phyloP scores from a whole-genome alignment of 2,113 vertebrate genomes.

The Nicator chloris region DNA sequence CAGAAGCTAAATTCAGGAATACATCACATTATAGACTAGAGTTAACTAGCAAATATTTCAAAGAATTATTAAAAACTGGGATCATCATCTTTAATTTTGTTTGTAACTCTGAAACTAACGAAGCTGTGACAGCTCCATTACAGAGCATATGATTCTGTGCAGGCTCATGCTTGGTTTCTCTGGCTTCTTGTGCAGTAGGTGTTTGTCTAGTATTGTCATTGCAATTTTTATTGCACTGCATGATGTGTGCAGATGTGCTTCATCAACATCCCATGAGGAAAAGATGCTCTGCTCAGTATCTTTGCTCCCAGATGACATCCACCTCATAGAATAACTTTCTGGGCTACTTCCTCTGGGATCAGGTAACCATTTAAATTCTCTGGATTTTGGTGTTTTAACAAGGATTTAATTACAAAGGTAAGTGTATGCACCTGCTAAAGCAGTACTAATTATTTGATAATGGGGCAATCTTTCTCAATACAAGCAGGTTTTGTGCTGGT shows the following conservation, averaged over 20 bases:
- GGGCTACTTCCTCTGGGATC: conserved; percentile 86
- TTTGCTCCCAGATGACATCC: conserved; percentile 69
- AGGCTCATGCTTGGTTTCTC: conserved; percentile 29
- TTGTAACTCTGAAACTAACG: neutral
- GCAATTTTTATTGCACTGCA: conserved; percentile 68
- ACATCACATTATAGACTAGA: neutral
- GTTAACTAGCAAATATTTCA: neutral
- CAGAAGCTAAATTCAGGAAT: neutral
- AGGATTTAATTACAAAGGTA: conserved; percentile 97
- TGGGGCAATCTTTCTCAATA: conserved; percentile 86
- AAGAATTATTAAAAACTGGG: neutral
- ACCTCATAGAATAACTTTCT: conserved; percentile 78
- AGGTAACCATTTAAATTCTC: conserved; percentile 85
- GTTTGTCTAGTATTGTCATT: conserved; percentile 66
- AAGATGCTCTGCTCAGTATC: conserved; percentile 66
- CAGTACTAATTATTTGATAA: conserved; percentile 87
- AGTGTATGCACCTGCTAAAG: conserved; percentile 92
- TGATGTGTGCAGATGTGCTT: conserved; percentile 77
- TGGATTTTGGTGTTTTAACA: conserved; percentile 93
- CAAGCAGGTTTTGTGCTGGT: conserved; percentile 77
- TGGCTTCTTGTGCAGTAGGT: conserved; percentile 32
- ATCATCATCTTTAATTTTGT: neutral
- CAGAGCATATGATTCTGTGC: neutral
- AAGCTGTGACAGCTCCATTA: conserved; percentile 14
- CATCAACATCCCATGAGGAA: conserved; percentile 72